These are phyloP conservation scores for Caenorhabditis sp. DNA, from an alignment of 2,888 invertebrate genomes.

Conservation along the genomic window DNA sequence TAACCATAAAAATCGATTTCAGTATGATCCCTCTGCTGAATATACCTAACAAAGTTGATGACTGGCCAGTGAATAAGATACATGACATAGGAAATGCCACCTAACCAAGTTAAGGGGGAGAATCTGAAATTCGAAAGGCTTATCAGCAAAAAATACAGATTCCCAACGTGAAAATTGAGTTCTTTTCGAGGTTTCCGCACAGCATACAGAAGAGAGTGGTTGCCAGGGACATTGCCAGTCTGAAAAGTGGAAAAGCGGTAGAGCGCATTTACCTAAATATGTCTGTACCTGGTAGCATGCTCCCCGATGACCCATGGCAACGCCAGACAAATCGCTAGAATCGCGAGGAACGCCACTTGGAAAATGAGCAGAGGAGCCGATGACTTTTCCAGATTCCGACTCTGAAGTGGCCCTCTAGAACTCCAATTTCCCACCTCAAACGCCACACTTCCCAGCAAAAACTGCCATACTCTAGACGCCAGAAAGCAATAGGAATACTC, in stretches of 20 bases:
- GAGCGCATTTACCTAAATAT: neutral
- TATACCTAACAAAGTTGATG: slow-evolving; percentile 54
- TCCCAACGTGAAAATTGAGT: slow-evolving; percentile 37
- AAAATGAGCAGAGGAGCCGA: too few species aligned
- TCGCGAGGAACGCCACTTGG: slow-evolving; percentile 7
- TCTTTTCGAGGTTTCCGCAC: neutral
- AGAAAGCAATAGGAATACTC: slow-evolving; percentile 48
- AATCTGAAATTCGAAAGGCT: slow-evolving; percentile 14
- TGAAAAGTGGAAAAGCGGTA: neutral
- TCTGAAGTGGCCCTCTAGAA: neutral
- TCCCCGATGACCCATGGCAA: slow-evolving; percentile 37
- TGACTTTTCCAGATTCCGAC: too few species aligned
- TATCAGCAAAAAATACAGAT: neutral
- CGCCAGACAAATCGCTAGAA: neutral
- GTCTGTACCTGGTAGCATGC: slow-evolving; percentile 25
- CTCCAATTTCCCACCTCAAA: slow-evolving; percentile 27
- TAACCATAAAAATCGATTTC: slow-evolving; percentile 7
- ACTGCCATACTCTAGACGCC: slow-evolving; percentile 60
- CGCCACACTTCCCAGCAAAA: slow-evolving; percentile 56
- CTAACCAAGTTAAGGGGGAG: slow-evolving; percentile 30
- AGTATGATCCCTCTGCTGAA: slow-evolving; percentile 32
- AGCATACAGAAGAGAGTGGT: slow-evolving; percentile 14
- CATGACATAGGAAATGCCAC: slow-evolving; percentile 55
- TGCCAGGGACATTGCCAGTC: slow-evolving; percentile 18
- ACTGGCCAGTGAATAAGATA: slow-evolving; percentile 65